A percentile compares a stretch with the other conserved stretches of the same genome.
Conservation (phyloP, 2,113 vertebrate species). For the Acrocephalus arundinaceus region DNA sequence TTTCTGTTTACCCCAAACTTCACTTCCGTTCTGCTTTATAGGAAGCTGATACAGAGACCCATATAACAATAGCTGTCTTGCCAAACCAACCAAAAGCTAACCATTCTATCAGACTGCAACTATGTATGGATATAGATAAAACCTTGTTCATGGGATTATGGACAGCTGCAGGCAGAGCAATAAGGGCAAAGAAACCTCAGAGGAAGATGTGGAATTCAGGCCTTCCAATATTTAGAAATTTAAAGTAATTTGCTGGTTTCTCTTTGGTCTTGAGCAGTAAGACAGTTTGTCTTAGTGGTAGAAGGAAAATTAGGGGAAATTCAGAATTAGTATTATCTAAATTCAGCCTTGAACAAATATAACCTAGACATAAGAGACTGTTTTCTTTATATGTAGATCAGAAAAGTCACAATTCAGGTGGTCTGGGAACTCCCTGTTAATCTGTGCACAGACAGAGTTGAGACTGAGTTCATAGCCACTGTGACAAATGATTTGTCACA, state of each 20-base stretch:
- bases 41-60: neutral
- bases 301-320: neutral
- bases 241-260: neutral
- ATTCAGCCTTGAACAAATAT: neutral
- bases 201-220: neutral
- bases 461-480: neutral
- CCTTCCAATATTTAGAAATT: neutral
- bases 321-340: neutral
- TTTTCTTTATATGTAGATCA: neutral
- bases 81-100: neutral
- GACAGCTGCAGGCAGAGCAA: neutral
- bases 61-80: neutral
- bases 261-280: neutral
- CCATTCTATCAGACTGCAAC: neutral
- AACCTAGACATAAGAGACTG: neutral
- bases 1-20: neutral
- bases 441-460: neutral
- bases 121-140: rapidly evolving
- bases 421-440: neutral
- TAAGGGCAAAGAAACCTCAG: neutral
- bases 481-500: too few relatives aligned
- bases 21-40: neutral
- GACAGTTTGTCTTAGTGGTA: neutral
- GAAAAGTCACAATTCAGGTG: neutral
- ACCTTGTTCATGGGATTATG: rapidly evolving